Conservation (phyloP, 2,113 vertebrate species). For the Mohoua ochrocephala region DNA sequence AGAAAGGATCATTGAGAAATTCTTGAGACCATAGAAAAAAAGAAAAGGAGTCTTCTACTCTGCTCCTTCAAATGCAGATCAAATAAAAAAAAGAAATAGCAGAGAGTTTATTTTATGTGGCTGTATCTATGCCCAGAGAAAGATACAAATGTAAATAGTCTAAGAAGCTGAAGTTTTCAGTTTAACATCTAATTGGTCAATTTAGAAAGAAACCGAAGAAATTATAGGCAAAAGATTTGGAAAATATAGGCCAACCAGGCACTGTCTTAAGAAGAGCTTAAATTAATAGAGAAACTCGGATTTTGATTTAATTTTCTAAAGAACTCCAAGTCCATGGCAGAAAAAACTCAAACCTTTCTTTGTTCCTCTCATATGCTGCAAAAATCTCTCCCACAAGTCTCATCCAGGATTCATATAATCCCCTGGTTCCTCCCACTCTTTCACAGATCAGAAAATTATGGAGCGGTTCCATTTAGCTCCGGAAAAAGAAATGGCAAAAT, state of each 20-base stretch:
- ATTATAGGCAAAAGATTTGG: neutral
- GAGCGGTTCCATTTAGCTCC: neutral
- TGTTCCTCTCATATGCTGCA: neutral
- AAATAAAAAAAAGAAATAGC: neutral
- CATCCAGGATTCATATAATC: neutral
- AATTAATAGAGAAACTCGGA: neutral
- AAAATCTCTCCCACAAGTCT: neutral
- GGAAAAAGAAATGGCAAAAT: neutral
- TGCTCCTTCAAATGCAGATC: neutral
- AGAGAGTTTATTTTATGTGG: neutral
- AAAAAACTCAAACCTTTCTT: neutral
- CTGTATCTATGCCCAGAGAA: neutral
- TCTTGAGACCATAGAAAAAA: neutral
- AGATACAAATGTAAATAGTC: neutral
- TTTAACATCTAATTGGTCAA: neutral
- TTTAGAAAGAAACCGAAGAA: neutral
- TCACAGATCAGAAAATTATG: neutral
- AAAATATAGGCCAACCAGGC: neutral
- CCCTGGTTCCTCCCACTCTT: neutral
- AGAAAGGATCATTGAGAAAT: neutral
- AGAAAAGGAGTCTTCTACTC: neutral
- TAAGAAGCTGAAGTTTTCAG: neutral
- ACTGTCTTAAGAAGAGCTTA: neutral
- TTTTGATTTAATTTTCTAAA: neutral
- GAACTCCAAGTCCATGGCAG: neutral